Conservation (phyloP, 2,113 vertebrate genomes). For the Malaclemys terrapin region DNA sequence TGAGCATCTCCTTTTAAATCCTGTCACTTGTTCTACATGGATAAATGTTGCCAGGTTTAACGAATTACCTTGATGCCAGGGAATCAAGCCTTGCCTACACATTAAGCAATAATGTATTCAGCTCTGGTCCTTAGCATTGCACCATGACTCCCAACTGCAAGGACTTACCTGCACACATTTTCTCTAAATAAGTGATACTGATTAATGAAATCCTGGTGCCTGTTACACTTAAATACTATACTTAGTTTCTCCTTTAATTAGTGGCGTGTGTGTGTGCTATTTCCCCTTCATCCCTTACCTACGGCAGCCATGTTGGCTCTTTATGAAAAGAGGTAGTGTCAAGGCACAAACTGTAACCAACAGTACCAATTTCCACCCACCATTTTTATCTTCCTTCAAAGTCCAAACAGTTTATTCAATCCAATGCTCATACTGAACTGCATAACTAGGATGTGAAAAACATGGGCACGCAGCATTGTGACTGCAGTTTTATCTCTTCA, state of each 20-base stretch:
- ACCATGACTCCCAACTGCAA: not conserved
- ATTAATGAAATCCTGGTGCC: not conserved
- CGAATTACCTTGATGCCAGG: not conserved
- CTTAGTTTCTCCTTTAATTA: not conserved
- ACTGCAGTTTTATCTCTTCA: not conserved
- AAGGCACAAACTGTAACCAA: not conserved
- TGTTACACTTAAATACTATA: not conserved
- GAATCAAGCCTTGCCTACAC: not conserved
- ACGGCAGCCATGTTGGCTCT: not conserved
- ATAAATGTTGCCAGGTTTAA: conserved; percentile 18
- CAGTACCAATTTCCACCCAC: not conserved
- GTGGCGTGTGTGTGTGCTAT: not conserved
- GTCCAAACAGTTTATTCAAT: not conserved
- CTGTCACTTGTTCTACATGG: not conserved
- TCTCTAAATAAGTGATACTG: not conserved
- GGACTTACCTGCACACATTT: not conserved
- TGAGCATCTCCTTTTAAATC: not conserved
- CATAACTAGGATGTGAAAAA: not conserved
- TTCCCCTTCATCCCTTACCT: not conserved
- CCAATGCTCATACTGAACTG: not conserved
- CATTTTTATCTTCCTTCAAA: not conserved
- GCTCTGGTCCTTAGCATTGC: not conserved
- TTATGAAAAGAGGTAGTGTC: not conserved
- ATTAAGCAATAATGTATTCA: not conserved
- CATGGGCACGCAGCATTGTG: not conserved